Base-by-base conservation (phyloP, 2,888 invertebrate genomes). In the Eledona agricola region DNA sequence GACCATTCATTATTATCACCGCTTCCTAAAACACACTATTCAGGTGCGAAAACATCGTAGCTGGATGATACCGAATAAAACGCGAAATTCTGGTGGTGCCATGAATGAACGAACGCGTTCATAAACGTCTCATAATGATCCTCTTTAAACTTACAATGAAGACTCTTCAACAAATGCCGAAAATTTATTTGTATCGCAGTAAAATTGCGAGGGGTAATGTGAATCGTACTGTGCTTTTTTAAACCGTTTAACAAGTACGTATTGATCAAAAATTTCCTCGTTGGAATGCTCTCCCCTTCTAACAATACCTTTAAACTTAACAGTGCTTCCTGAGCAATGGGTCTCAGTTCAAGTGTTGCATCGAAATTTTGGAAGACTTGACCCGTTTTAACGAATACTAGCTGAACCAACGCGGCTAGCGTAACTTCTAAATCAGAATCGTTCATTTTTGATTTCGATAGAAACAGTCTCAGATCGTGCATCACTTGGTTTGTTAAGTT, bases 181-280 rank as follows among this genome's bases (percentile, higher is more conserved):
- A 55, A 45, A 38, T 37, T 50, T 2, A 7, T 15, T 38, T 55
- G 55, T 4, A 51, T 15, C 1, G 38, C 5, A 19, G 31, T 50
- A 9, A 55, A 28, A 7, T 12, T 11, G 4, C 22, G 34, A 0
- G 50, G 34, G 2, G 50, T 32, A 3, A 51, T 5, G 31, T 49
- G 32, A 2, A 35, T 42, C 2, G 28, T 10, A 20, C 13, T 38
- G 9, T 32, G 35, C 22, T 32, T 38, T 13, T 50, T 10, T 10
- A 55, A 25, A 15, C 55, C 55, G 17, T 55, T 55, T 10, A 55
- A 55, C 3, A 50, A 32, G 15, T 38, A 51, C 3, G 32, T 45
- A 1, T 16, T 38, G 7, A 55, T 25, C 1, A 38, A 6, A n/a
- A 31, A 31, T 34, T 38, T 51, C n/a, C 46, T 37, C 0, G 38